These are phyloP conservation scores for Thalassoma bifasciatum DNA, from an alignment of 2,113 vertebrate species.

Conservation along the genomic window DNA sequence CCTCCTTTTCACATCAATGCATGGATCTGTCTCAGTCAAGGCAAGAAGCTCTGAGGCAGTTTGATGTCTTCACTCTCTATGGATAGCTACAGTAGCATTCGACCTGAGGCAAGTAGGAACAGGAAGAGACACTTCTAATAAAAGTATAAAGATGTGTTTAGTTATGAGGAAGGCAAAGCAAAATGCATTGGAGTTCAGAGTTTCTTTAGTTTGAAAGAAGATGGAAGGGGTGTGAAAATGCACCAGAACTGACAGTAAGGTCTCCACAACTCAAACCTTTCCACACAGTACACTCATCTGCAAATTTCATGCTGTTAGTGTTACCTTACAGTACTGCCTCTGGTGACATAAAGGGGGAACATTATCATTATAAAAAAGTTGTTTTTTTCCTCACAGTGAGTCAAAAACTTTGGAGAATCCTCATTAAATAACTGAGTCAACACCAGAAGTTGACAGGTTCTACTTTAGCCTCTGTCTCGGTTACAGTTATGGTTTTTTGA, in stretches of 20 bases:
- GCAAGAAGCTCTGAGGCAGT: not conserved
- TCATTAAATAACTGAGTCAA: not conserved
- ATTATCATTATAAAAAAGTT: constrained; percentile 8
- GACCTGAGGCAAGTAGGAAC: not conserved
- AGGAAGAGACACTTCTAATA: not conserved
- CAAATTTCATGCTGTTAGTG: not conserved
- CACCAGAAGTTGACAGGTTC: not conserved
- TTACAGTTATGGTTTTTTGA: constrained; percentile 23
- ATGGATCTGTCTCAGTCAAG: constrained; percentile 16
- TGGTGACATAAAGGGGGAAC: constrained; percentile 1
- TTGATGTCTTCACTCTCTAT: constrained; percentile 11
- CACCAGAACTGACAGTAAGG: not conserved
- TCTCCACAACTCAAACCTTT: constrained; percentile 6
- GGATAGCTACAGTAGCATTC: not conserved
- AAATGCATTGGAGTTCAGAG: not conserved
- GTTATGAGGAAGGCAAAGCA: not conserved
- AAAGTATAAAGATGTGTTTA: not conserved
- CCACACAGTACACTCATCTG: not conserved
- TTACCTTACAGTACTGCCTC: not conserved
- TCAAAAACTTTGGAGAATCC: constrained; percentile 3
- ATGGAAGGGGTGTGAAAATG: not conserved
- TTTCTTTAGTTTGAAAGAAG: not conserved
- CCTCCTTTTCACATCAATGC: constrained; percentile 27
- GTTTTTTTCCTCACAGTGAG: not conserved
- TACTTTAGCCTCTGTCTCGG: not conserved